Percentiles rank a stretch among this genome's conserved stretches.
Evolutionary conservation across 2,797 vertebrate genomes (phyloP).

Genomic region (Meriones psammophilus): DNA sequence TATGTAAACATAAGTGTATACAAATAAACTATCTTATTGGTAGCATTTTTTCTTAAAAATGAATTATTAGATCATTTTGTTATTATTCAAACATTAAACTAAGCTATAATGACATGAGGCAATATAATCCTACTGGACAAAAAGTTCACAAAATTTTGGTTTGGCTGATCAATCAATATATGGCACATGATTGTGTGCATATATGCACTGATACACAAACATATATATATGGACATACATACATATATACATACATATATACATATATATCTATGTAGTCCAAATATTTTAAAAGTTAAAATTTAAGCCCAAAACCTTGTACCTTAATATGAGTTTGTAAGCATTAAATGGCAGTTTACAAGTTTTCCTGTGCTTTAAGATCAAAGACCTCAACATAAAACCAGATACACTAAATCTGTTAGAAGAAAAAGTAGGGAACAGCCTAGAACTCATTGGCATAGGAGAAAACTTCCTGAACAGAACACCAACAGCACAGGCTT

Average conservation of each 20-base stretch:
- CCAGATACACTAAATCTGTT: no score
- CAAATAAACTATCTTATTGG: neutral
- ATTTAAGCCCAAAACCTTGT: neutral
- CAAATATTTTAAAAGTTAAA: slow-evolving; percentile 1
- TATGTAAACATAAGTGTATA: neutral
- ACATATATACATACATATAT: neutral
- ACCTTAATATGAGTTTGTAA: neutral
- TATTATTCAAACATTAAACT: neutral
- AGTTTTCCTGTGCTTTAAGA: neutral
- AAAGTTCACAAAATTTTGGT: neutral
- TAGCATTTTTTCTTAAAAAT: neutral
- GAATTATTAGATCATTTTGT: neutral
- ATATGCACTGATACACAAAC: neutral
- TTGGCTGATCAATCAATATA: neutral
- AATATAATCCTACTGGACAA: neutral
- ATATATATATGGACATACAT: no score
- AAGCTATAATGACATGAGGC: neutral
- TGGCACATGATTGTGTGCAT: neutral
- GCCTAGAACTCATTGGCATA: no score
- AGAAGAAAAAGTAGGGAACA: no score
- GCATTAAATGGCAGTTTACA: neutral
- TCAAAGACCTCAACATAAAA: no score
- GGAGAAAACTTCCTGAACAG: no score
- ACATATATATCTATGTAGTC: neutral
- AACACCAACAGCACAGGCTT: no score